Percentiles rank a stretch among this genome's conserved stretches.
These are phyloP conservation scores for Hipparchia semele DNA, from an alignment of 2,888 invertebrate genomes.

Conservation along the genomic window DNA sequence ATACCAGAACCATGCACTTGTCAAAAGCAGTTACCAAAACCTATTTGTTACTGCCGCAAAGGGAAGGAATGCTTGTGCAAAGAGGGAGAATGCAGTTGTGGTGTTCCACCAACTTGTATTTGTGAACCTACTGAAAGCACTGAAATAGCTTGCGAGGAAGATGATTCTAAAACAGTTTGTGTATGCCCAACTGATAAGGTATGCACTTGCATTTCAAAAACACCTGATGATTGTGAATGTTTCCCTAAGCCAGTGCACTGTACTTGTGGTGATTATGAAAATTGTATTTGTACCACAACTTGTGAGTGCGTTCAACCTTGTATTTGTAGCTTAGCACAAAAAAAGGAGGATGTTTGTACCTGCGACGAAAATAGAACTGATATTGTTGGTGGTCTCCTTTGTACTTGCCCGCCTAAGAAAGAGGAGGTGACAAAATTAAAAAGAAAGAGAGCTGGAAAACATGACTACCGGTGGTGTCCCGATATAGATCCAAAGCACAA, in stretches of 20 bases:
- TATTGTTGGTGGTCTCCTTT: slow-evolving; percentile 45
- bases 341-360: slow-evolving; percentile 52
- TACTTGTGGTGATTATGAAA: slow-evolving; percentile 60
- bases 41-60: slow-evolving; percentile 57
- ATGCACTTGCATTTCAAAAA: slow-evolving; percentile 55
- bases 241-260: slow-evolving; percentile 54
- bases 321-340: slow-evolving; percentile 55
- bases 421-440: slow-evolving; percentile 55
- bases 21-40: slow-evolving; percentile 55
- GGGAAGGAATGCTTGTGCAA: slow-evolving; percentile 61
- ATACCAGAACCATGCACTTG: slow-evolving; percentile 58
- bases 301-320: slow-evolving; percentile 67
- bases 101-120: slow-evolving; percentile 55
- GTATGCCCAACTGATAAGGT: slow-evolving; percentile 51
- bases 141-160: slow-evolving; percentile 50
- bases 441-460: slow-evolving; percentile 62
- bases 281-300: slow-evolving; percentile 62
- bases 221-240: slow-evolving; percentile 55
- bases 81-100: slow-evolving; percentile 59
- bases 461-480: slow-evolving; percentile 73
- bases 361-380: slow-evolving; percentile 53
- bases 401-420: slow-evolving; percentile 53
- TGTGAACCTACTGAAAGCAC: slow-evolving; percentile 56
- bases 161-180: slow-evolving; percentile 58
- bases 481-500: slow-evolving; percentile 71